phyloP scores from a whole-genome alignment of 1,140 invertebrate species.

The Drosophila willistoni region DNA sequence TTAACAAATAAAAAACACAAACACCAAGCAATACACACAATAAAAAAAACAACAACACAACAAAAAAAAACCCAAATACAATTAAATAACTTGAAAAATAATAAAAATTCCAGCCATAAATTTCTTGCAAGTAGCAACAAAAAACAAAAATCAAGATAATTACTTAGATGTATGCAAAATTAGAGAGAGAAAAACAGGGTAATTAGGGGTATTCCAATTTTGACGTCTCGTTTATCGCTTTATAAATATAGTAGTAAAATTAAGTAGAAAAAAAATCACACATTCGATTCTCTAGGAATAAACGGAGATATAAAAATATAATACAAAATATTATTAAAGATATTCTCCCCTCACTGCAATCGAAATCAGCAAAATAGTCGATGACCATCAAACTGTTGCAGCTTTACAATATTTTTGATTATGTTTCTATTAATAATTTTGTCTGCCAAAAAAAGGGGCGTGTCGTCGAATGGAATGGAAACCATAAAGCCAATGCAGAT shows the following conservation, averaged over 20 bases:
- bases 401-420: slow-evolving; percentile 32
- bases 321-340: no score
- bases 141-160: not conserved
- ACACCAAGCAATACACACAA: slow-evolving; percentile 4
- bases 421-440: slow-evolving; percentile 42
- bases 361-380: slow-evolving; percentile 8
- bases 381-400: slow-evolving; percentile 19
- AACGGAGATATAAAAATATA: no score
- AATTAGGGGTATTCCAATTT: no score
- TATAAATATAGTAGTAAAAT: no score
- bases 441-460: slow-evolving; percentile 30
- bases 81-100: slow-evolving; percentile 31
- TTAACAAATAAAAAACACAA: slow-evolving; percentile 20
- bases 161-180: not conserved
- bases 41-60: not conserved
- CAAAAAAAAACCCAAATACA: slow-evolving; percentile 24
- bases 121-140: slow-evolving; percentile 10
- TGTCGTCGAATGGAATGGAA: slow-evolving; percentile 22
- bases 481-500: slow-evolving; percentile 16
- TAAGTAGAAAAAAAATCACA: no score
- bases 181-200: no score
- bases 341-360: not conserved
- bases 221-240: no score
- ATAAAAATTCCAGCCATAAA: slow-evolving; percentile 31
- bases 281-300: no score